A percentile compares a stretch with the other conserved stretches of the same genome.
These are phyloP conservation scores for Percopsis omiscomaycus DNA, from an alignment of 2,797 vertebrate species.

Conservation along the genomic window DNA sequence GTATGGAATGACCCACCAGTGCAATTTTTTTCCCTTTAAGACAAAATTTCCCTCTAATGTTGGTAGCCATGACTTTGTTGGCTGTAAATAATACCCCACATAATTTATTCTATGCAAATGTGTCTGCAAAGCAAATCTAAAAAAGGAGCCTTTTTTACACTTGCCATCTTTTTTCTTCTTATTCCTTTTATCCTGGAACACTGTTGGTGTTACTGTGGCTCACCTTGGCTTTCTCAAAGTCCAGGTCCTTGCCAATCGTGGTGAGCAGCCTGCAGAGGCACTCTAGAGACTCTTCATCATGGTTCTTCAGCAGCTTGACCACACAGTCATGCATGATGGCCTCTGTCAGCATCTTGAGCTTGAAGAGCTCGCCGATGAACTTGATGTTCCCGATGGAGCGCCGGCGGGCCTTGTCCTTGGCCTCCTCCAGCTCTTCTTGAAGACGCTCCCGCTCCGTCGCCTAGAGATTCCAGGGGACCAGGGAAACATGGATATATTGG, in stretches of 20 bases:
- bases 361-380: constrained; percentile 97
- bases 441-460: constrained; percentile 87
- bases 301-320: constrained; percentile 96
- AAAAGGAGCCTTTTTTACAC: no score
- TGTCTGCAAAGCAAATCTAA: no score
- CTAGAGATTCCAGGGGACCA: constrained; percentile 58
- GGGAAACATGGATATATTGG: background rate
- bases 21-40: no score
- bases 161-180: no score
- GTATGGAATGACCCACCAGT: no score
- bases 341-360: constrained; percentile 97
- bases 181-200: no score
- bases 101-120: no score
- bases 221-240: constrained; percentile 98
- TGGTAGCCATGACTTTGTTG: no score
- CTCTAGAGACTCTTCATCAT: constrained; percentile 93
- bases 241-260: constrained; percentile 96
- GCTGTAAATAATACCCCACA: no score
- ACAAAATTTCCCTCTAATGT: no score
- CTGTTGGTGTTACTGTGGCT: constrained; percentile 19
- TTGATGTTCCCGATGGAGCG: constrained; percentile 97
- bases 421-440: constrained; percentile 91
- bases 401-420: constrained; percentile 92
- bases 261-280: constrained; percentile 95
- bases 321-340: constrained; percentile 99